Evolutionary conservation across 2,888 invertebrate species (phyloP), one percentile per base, ranked within the genome.

Genomic region (Graphium colonna): DNA sequence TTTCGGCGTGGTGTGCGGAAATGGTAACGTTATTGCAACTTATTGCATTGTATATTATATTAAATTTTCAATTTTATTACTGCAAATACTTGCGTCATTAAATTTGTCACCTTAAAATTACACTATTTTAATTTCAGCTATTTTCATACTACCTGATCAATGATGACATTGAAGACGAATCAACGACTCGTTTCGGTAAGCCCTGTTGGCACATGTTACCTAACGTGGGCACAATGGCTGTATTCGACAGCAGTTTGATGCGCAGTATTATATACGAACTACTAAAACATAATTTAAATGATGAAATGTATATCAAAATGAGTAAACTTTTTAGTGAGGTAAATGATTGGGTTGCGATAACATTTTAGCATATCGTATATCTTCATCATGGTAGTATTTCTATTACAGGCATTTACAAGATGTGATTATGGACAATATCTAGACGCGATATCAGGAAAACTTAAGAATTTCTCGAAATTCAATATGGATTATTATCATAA

Each of bases 201-300:
- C 92, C 93, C 0, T 96, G 96, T 73, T 98, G 97, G 97, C 94
- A 96, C 75, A 90, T 90, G 51, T 71, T 91, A 12, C 91, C 93
- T 3, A 90, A 90, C 50, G 91, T 94, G 8, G 93, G 93, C 3
- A 60, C 92, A 7, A 79, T 77, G 3, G 96, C 96, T 1, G 86
- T 96, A 21, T 97, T 96, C 43, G 56, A 59, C 16, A 47, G 56
- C 68, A 58, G 95, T 4, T 50, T 46, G 55, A 54, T 15, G 46
- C 53, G 12, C 79, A 81, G 57, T 53, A 57, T 7, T 82, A 67
- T 58, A 77, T 76, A 36, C 26, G 58, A 18, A 54, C 46, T 43
- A 1, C 40, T 51, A 7, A 51, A 40, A 10, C 51, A 47, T 10
- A 49, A 56, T 8, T 47, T 52, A 0, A 42, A 5, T 7, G 47